phyloP scores from a whole-genome alignment of 2,113 vertebrate genomes.

The Dasypus novemcinctus region DNA sequence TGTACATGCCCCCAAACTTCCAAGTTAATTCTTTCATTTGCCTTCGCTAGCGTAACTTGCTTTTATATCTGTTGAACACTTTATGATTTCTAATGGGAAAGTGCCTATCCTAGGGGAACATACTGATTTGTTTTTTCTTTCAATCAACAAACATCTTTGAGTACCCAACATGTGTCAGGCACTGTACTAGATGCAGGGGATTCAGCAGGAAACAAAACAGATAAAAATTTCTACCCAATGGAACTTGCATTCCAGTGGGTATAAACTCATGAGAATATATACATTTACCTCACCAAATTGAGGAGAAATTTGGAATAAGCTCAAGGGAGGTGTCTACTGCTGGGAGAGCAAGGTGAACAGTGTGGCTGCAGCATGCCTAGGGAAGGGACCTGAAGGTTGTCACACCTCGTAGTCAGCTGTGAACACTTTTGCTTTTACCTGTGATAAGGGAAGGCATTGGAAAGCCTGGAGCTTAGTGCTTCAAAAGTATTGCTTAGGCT shows the following conservation, averaged over 20 bases:
- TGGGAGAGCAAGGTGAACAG: too few species aligned
- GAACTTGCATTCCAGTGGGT: not conserved
- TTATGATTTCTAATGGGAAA: not conserved
- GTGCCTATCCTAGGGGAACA: not conserved
- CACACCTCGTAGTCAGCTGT: not conserved
- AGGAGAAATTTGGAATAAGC: not conserved
- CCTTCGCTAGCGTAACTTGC: not conserved
- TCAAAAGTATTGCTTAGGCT: not conserved
- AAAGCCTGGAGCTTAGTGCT: not conserved
- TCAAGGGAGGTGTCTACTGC: not conserved
- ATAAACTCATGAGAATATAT: not conserved
- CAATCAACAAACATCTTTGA: not conserved
- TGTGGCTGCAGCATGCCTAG: accelerated
- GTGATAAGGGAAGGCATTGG: not conserved
- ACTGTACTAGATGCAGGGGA: not conserved
- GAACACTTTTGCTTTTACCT: not conserved
- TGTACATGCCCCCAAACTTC: not conserved
- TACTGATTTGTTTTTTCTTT: not conserved
- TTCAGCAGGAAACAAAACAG: not conserved
- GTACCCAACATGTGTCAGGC: not conserved
- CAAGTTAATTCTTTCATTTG: not conserved
- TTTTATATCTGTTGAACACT: not conserved
- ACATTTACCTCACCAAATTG: too few species aligned
- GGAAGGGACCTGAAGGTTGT: not conserved
- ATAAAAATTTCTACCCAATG: too few species aligned